phyloP scores from a whole-genome alignment of 2,113 vertebrate genomes.

The Oceanodroma tethys region DNA sequence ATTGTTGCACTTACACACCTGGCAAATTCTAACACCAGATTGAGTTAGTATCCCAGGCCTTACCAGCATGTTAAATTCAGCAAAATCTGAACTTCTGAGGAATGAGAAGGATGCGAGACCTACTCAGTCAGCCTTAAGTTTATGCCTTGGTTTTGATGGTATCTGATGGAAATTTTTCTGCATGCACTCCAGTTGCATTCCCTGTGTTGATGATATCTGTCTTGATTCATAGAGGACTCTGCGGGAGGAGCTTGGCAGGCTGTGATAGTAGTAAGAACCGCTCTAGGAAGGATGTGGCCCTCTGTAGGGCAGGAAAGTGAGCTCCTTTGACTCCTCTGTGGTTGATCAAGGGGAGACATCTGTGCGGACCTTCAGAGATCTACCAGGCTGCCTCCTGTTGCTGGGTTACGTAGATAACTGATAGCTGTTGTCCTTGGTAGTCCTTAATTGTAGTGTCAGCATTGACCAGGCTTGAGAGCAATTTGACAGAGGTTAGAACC shows the following conservation, averaged over 20 bases:
- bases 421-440: not conserved
- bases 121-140: not conserved
- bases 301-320: not conserved
- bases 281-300: not conserved
- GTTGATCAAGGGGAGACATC: not conserved
- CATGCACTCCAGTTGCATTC: not conserved
- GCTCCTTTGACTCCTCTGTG: not conserved
- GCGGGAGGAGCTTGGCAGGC: not conserved
- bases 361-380: not conserved
- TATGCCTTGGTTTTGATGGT: not conserved
- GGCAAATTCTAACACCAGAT: not conserved
- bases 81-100: not conserved
- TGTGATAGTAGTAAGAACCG: not conserved
- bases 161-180: not conserved
- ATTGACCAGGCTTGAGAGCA: not conserved
- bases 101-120: not conserved
- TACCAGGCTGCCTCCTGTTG: not conserved
- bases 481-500: not conserved
- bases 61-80: not conserved
- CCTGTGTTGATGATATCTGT: not conserved
- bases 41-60: not conserved
- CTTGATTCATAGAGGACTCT: not conserved
- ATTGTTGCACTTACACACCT: not conserved
- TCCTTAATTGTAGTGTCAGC: not conserved
- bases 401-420: not conserved